Base-by-base conservation (phyloP, 2,797 vertebrate genomes). In the Selene dorsalis region DNA sequence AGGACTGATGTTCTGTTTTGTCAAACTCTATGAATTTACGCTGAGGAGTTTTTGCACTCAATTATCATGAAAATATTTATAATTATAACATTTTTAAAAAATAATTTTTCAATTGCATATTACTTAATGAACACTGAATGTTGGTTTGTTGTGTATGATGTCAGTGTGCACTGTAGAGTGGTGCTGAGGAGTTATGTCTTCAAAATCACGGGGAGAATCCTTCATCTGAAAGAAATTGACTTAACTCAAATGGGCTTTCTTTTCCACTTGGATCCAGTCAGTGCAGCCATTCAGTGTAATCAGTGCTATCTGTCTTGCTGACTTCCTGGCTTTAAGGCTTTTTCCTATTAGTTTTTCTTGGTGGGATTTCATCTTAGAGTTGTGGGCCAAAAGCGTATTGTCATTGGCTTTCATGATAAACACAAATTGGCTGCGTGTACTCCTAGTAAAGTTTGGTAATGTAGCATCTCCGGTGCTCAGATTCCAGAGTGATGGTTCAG, bases 281-380 rank as follows among this genome's bases (percentile, higher is more conserved):
- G 55, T 69, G 50, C 79, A 73, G 82, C 74, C 83, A 76, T 77
- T 82, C 32, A 64, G 59, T 73, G 56, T 86, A 90, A 92, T 91
- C 88, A 84, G 79, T 58, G 75, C 68, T 55, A 85, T 94, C 87
- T 50, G 75, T 92, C 90, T 91, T 78, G 38, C 74, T 87, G 82
- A 50, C 83, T 79, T 71, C 38, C 61, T 72, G 55, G 57, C 77
- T 80, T 72, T 73, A 18, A 72, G 82, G 79, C 66, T 74, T 79
- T 81, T 88, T 84, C 47, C 82, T 66, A 78, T 71, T 80, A 77
- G 56, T 83, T 79, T 87, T 80, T 86, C 63, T 73, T 68, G 3
- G 66, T 62, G 79, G 67, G 79, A 87, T 83, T 71, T 84, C 75
- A 79, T 64, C 80, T 76, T 61, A 41, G 47, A 59, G 58, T 75